Base-by-base conservation (phyloP, 2,888 invertebrate genomes). In the Spilosoma lubricipeda region DNA sequence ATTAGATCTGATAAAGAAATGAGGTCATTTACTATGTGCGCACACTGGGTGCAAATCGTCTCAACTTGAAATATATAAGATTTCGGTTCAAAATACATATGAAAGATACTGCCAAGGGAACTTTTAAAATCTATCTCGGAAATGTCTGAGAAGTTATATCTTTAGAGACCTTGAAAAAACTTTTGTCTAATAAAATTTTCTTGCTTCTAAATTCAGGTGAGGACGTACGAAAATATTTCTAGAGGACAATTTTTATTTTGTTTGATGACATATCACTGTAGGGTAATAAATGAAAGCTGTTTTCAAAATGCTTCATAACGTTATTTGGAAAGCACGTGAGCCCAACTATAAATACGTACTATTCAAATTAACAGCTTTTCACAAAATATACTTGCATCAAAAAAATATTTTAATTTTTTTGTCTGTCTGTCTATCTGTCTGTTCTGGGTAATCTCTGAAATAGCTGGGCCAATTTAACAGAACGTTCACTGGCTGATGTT, bases 91-190 rank as follows among this genome's bases (percentile, higher is more conserved):
- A 59, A 36, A 23, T 36, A 66, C 0, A 23, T 66, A 0, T 36
- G 36, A 56, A 56, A 9, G 11, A 33, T 69, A 20, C 30, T 30
- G 8, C 36, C 56, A 30, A 59, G 39, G 59, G 59, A 27, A 39
- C 20, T 1, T 63, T 63, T 66, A 36, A 66, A 27, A 27, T 48
- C 23, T 63, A n/a, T 59, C 42, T 63, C 45, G 27, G 39, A 70
- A 75, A 80, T 68, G n/a, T 72, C 36, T 75, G 18, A 56, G n/a
- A 76, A 74, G 67, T 82, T 71, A 78, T 67, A 36, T 71, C n/a
- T 72, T 20, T 3, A 33, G 65, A 15, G 71, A 71, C 71, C 63
- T 71, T 77, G 72, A 27, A 27, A 70, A 73, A 65, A 66, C 70
- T 72, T 65, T 74, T 78, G 70, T 73, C 67, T 23, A 68, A 74